These are phyloP conservation scores for Drosophila lini DNA, from an alignment of 1,140 invertebrate genomes.

Conservation along the genomic window DNA sequence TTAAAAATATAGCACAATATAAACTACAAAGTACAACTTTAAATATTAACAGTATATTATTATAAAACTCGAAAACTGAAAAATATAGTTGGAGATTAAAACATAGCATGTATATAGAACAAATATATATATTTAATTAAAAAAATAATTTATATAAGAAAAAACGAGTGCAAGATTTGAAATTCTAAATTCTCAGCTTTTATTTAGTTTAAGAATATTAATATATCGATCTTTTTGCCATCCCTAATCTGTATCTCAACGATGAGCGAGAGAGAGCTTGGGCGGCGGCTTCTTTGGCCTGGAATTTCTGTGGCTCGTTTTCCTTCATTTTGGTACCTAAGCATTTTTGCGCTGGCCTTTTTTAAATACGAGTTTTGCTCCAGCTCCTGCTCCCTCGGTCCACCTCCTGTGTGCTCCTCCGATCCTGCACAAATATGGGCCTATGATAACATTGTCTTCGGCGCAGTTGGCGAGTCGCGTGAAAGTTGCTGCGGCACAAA, in stretches of 20 bases:
- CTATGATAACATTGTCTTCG: slow-evolving; percentile 78
- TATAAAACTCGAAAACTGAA: neutral
- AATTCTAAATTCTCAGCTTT: neutral
- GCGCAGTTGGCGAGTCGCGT: slow-evolving; percentile 50
- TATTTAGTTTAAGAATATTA: neutral
- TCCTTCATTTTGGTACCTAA: slow-evolving; percentile 62
- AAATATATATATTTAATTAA: no score
- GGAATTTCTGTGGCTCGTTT: slow-evolving; percentile 66
- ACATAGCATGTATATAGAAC: neutral
- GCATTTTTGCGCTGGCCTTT: slow-evolving; percentile 56
- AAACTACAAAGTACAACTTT: neutral
- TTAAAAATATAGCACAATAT: neutral
- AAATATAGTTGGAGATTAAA: neutral
- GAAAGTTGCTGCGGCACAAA: slow-evolving; percentile 70
- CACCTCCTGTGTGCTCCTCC: slow-evolving; percentile 6
- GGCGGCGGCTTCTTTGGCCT: slow-evolving; percentile 71
- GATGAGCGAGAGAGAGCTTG: slow-evolving; percentile 18
- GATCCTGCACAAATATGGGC: slow-evolving; percentile 74
- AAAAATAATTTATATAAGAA: neutral
- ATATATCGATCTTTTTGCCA: neutral
- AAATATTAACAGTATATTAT: neutral
- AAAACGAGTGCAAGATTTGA: neutral
- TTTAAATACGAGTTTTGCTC: slow-evolving; percentile 53
- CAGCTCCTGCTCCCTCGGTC: slow-evolving; percentile 10
- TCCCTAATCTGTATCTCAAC: slow-evolving; percentile 20